Conservation (phyloP, 2,113 vertebrate species). For the Orthonyx spaldingii region DNA sequence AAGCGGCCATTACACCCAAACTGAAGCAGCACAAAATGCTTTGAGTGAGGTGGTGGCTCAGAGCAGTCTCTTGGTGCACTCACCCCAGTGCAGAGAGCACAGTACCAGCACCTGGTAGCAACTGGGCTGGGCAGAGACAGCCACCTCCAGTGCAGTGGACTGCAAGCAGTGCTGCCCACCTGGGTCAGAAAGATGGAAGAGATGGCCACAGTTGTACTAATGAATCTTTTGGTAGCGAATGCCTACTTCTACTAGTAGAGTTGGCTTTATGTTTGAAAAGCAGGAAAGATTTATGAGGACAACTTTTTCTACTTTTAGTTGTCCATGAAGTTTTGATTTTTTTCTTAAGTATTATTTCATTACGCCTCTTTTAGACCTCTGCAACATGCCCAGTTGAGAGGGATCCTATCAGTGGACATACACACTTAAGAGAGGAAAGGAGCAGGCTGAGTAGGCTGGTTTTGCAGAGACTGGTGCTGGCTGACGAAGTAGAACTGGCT, state of each 20-base stretch:
- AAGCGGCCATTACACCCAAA: neutral
- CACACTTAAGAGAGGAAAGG: neutral
- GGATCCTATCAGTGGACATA: neutral
- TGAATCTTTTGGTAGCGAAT: neutral
- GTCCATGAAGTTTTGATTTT: neutral
- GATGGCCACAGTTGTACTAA: neutral
- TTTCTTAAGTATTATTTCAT: neutral
- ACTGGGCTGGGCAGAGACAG: neutral
- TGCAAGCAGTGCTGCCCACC: neutral
- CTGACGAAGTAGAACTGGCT: neutral
- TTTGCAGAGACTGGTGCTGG: neutral
- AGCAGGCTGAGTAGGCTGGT: rapidly evolving
- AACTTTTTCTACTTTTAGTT: neutral
- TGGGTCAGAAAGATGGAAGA: neutral
- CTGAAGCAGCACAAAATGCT: neutral
- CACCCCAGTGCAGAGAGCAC: neutral
- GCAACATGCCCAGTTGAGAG: neutral
- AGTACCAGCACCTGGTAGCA: neutral
- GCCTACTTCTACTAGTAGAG: neutral
- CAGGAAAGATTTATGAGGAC: neutral
- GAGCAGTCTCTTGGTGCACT: neutral
- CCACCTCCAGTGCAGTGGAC: neutral
- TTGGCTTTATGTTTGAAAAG: neutral
- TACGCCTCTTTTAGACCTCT: neutral
- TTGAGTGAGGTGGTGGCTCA: neutral